Conservation (phyloP, 2,797 vertebrate genomes). For the Moxostoma hubbsi region DNA sequence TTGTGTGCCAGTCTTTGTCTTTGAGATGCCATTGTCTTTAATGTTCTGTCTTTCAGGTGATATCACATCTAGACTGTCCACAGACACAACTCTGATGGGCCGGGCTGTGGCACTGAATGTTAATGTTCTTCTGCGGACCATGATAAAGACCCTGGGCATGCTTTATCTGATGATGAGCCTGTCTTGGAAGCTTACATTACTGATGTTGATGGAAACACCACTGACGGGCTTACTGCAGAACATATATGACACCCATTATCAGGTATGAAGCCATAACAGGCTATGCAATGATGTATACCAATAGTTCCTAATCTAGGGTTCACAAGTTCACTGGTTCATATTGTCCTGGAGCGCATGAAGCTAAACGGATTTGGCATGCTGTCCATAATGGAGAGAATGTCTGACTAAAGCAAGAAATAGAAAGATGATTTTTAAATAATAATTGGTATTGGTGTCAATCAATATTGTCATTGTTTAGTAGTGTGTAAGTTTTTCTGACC, state of each 20-base stretch:
- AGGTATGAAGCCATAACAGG: conserved; percentile 69
- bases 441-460: too few species aligned
- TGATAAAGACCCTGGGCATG: conserved; percentile 76
- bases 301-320: too few species aligned
- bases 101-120: conserved; percentile 74
- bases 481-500: not conserved
- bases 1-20: not conserved
- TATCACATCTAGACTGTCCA: conserved; percentile 80
- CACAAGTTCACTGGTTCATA: too few species aligned
- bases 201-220: conserved; percentile 76
- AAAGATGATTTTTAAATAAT: too few species aligned
- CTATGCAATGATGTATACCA: too few species aligned
- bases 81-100: conserved; percentile 77
- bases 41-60: conserved; percentile 71
- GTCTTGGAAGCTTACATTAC: conserved; percentile 80
- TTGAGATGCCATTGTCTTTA: too few species aligned
- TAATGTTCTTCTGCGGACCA: conserved; percentile 82
- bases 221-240: conserved; percentile 78
- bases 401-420: too few species aligned
- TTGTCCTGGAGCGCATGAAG: too few species aligned
- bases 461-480: conserved; percentile 26
- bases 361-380: too few species aligned
- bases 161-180: conserved; percentile 80
- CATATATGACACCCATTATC: conserved; percentile 72
- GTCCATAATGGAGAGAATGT: too few species aligned